These are phyloP conservation scores for Eupleurogrammus muticus DNA, from an alignment of 2,797 vertebrate species.

Conservation along the genomic window DNA sequence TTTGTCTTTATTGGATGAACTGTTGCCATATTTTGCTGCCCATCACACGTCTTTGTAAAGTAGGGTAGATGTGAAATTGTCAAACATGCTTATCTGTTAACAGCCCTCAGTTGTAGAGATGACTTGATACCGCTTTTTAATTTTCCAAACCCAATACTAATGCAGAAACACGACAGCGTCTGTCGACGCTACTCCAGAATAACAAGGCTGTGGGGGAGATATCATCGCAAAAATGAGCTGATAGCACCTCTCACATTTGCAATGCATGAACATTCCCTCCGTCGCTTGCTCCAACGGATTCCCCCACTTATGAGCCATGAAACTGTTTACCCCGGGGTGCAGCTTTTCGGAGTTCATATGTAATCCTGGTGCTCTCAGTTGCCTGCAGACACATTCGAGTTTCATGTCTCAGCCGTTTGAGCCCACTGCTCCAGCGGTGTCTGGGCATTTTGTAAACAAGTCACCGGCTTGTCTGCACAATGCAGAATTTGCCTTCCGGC, in stretches of 20 bases:
- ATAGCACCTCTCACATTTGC: too few relatives aligned
- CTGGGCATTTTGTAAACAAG: neutral
- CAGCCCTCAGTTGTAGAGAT: neutral
- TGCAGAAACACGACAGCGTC: neutral
- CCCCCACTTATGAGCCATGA: neutral
- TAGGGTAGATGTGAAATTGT: neutral
- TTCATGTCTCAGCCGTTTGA: neutral
- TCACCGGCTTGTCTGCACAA: neutral
- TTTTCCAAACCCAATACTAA: neutral
- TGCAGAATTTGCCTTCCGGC: neutral
- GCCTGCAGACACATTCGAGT: neutral
- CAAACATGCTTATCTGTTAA: neutral
- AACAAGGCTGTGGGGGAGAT: neutral
- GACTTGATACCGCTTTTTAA: neutral
- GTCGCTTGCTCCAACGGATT: constrained; percentile 4
- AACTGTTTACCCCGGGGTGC: neutral
- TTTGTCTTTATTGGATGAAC: neutral
- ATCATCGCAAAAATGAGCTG: neutral
- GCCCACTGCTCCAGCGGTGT: neutral
- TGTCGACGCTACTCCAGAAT: neutral
- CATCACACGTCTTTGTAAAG: neutral
- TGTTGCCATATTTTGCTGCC: neutral
- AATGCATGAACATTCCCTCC: neutral
- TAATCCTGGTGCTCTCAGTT: too few relatives aligned
- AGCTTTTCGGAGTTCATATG: neutral